Base-by-base conservation (phyloP, 2,113 vertebrate species). In the Vimba vimba region DNA sequence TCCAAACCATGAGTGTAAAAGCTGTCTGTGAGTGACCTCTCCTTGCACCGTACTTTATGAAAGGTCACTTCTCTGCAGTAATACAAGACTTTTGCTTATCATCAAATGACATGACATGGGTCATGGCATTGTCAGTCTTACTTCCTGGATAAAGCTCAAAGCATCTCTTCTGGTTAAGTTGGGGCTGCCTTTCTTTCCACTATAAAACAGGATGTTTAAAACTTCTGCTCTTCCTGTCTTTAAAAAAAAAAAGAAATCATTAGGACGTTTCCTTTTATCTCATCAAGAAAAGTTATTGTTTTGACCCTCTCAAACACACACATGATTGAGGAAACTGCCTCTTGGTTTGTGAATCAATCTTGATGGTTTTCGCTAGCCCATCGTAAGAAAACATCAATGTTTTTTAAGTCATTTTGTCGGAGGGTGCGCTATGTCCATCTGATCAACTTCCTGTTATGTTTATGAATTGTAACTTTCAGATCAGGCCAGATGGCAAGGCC, bases 241-340 rank as follows among this genome's bases (percentile, higher is more conserved):
- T 19, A 93, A 92, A 92, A 91, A 50, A 50, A 91, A 15, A 91
- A 89, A 92, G 4, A 82, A 68, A 33, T 13, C 64, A 52, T 69
- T 91, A 27, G 64, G 66, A 92, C 88, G 92, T 94, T 95, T 95
- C 94, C 93, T 95, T 93, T 93, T 93, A 91, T 93, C 91, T 93
- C 86, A 86, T 91, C 90, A 86, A 60, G 86, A 87, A 88, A 86
- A 89, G 91, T 92, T 93, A 92, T 92, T 93, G 93, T 94, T 86
- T 71, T 86, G 84, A 55, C 60, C 91, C 93, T 88, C 85, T 90
- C 79, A 88, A 90, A 88, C 90, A 81, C 87, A 30, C 13, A 11
- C 36, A 19, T 80, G 79, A 86, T 86, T 86, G 50, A 79, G 85
- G 85, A 81, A 86, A 60, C 39, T 4, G 23, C 47, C 84, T 55